Base-by-base conservation (phyloP, 2,797 vertebrate species). In the Mormyrus proboscirostris region DNA sequence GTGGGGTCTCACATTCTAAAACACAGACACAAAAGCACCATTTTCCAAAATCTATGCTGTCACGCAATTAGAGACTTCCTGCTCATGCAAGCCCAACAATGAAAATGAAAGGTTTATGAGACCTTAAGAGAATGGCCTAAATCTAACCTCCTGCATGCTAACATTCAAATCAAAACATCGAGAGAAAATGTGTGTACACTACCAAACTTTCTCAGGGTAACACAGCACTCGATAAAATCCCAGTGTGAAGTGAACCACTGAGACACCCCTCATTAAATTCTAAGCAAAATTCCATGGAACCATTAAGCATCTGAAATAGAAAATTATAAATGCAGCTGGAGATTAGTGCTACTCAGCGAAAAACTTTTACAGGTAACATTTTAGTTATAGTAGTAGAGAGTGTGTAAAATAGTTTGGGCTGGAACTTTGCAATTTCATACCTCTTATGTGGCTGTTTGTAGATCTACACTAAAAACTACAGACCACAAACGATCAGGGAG, bases 71-170 rank as follows among this genome's bases (percentile, higher is more conserved):
- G 38, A 79, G 19, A 79, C 38, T n/a, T 47, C 73, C 38, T 44
- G 73, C 73, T 29, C 73, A 19, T 47, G 73, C 73, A 44, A 79
- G 73, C 38, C 19, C 38, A 79, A 47, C 73, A 47, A 79, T 79
- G 73, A 79, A 79, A 79, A 79, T n/a, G 73, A 79, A 44, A 79
- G 73, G 38, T 79, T 79, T 79, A 79, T 8, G 73, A 41, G 73
- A 79, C 19, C 16, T 79, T 79, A 44, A 19, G 41, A 44, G 73
- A 79, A 79, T 2, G 38, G 19, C 38, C 73, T 44, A 47, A 79
- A 79, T 44, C 73, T 79, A 79, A 79, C 73, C 73, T 79, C 41
- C 73, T 41, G 33, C 73, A 47, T 79, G 73, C 73, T n/a, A 79
- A 79, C 14, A 44, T 79, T 44, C 73, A 79, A n/a, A 76, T 76